A percentile compares a stretch with the other conserved stretches of the same genome.
Conservation (phyloP, 2,113 vertebrate species). For the Neofelis nebulosa region DNA sequence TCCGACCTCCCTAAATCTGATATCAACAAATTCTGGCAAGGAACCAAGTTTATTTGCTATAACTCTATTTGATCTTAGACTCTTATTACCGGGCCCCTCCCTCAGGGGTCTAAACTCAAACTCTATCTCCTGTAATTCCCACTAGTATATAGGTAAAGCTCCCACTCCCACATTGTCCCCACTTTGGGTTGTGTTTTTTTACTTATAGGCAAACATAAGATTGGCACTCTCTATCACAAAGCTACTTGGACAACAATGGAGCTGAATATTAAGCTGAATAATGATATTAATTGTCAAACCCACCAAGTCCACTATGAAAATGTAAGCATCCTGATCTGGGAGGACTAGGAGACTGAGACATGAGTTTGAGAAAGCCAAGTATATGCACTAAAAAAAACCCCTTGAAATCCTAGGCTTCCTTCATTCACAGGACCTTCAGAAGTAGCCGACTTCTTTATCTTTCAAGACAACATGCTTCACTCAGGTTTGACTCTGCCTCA, state of each 20-base stretch:
- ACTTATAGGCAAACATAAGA: not conserved
- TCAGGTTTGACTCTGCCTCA: not conserved
- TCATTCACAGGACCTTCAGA: not conserved
- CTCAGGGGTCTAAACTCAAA: not conserved
- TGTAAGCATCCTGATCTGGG: not conserved
- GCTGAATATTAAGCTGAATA: not conserved
- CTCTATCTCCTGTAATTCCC: not conserved
- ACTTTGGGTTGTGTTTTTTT: not conserved
- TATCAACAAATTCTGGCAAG: not conserved
- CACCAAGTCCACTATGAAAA: not conserved
- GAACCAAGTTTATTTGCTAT: not conserved
- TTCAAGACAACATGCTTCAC: not conserved
- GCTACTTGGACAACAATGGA: not conserved
- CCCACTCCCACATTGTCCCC: not conserved
- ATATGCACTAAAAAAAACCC: not conserved
- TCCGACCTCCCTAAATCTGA: not conserved
- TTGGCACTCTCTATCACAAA: not conserved
- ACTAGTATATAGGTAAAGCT: rapidly evolving
- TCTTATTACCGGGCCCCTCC: not conserved
- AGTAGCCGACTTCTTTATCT: not conserved
- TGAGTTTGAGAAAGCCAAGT: not conserved
- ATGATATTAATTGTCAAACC: not conserved
- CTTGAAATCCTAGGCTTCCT: not conserved
- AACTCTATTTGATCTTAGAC: not conserved
- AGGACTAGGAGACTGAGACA: not conserved